These are phyloP conservation scores for Pantherophis vulpinus DNA, from an alignment of 2,797 vertebrate genomes.

Conservation along the genomic window DNA sequence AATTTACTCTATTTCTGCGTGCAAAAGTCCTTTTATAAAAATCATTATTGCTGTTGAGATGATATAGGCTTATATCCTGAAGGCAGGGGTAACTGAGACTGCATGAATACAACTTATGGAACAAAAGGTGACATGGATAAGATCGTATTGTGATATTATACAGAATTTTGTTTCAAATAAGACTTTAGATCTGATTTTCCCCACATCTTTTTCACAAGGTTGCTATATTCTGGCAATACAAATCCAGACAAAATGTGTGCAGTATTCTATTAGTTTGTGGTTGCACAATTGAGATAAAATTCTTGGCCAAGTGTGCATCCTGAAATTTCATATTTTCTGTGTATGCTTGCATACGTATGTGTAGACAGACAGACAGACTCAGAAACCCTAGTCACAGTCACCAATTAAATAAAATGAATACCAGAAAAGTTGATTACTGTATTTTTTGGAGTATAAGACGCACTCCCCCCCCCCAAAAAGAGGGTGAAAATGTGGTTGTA, in stretches of 20 bases:
- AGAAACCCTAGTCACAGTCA: neutral
- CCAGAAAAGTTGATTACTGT: neutral
- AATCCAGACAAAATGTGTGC: neutral
- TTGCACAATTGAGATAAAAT: neutral
- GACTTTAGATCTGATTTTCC: neutral
- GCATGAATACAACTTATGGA: neutral
- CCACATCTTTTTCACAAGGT: neutral
- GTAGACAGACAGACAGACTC: neutral
- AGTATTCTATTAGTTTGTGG: neutral
- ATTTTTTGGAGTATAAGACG: no score
- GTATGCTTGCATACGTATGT: neutral
- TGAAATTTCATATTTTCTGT: neutral
- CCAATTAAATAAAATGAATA: neutral
- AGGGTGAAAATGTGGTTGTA: no score
- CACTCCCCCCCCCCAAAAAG: no score
- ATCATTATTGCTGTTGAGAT: neutral
- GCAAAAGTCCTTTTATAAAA: neutral
- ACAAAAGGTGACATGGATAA: neutral
- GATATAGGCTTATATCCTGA: neutral
- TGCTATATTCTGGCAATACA: no score
- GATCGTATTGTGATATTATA: neutral
- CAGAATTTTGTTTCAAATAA: neutral
- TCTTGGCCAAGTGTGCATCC: neutral
- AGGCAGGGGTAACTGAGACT: neutral
- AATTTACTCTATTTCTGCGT: neutral